phyloP scores from a whole-genome alignment of 2,113 vertebrate genomes.

The Scophthalmus maximus region DNA sequence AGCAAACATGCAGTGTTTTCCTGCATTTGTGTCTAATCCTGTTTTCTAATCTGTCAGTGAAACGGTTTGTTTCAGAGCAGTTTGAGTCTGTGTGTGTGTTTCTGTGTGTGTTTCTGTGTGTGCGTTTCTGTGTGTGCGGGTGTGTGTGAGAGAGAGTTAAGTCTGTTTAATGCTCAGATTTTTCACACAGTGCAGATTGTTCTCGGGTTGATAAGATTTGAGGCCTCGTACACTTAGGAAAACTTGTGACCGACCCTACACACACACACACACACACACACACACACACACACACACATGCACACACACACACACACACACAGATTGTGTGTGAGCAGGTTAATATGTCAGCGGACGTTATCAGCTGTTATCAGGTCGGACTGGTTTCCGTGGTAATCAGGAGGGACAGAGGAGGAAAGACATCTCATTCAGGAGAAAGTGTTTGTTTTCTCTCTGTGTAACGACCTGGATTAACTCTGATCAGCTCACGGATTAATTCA shows the following conservation, averaged over 20 bases:
- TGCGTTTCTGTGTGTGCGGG: no score
- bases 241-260: conserved; percentile 26
- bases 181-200: conserved; percentile 64
- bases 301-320: conserved; percentile 6
- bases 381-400: conserved; percentile 56
- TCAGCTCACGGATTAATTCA: no score
- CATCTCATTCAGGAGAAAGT: no score
- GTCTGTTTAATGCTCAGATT: conserved; percentile 38
- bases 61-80: conserved; percentile 1
- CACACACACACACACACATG: conserved; percentile 4
- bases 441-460: neutral
- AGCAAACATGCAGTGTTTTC: conserved; percentile 1
- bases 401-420: neutral
- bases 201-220: conserved; percentile 48
- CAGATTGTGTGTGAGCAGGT: conserved; percentile 23
- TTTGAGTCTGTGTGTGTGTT: neutral
- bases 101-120: conserved; percentile 10
- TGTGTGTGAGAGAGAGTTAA: neutral
- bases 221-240: neutral
- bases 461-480: neutral
- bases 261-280: neutral
- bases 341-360: conserved; percentile 67
- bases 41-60: neutral
- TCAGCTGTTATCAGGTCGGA: conserved; percentile 57
- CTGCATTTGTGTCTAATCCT: conserved; percentile 2